A percentile compares a stretch with the other conserved stretches of the same genome.
These are phyloP conservation scores for Ispidina lecontei DNA, from an alignment of 2,797 vertebrate genomes.

Conservation along the genomic window DNA sequence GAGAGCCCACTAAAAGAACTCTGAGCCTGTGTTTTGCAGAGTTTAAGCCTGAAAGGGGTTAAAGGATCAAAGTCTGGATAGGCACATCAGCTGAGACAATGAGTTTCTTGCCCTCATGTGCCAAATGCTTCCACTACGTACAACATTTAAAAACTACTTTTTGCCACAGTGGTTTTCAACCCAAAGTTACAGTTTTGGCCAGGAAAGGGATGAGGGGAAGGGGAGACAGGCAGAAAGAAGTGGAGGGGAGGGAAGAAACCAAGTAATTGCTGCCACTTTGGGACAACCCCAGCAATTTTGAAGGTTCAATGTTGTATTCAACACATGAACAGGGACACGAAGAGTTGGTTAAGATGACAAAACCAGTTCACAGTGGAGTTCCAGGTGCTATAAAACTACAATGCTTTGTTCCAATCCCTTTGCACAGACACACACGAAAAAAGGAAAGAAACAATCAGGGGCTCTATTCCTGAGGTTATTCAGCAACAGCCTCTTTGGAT, in stretches of 20 bases:
- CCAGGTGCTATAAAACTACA: background rate
- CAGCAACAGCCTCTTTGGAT: background rate
- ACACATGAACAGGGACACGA: fast-evolving
- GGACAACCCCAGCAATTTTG: fast-evolving
- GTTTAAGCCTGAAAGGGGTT: background rate
- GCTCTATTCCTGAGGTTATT: background rate
- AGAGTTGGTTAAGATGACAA: background rate
- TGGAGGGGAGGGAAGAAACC: background rate
- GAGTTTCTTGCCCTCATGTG: background rate
- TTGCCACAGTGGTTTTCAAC: background rate
- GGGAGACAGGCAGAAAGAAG: background rate
- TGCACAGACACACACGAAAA: background rate
- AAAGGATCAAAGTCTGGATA: background rate
- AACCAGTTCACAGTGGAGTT: background rate
- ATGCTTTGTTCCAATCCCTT: background rate
- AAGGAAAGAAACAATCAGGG: background rate
- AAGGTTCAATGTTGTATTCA: background rate
- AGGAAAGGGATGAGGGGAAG: background rate
- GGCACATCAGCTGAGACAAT: background rate
- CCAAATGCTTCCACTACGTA: background rate
- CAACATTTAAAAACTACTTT: background rate
- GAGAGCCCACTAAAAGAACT: background rate
- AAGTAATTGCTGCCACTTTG: background rate
- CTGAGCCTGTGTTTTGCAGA: background rate
- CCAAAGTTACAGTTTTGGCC: background rate